Evolutionary conservation across 2,113 vertebrate genomes (phyloP), one percentile per base, ranked within the genome.

Genomic region (Corythoichthys haematopterus): DNA sequence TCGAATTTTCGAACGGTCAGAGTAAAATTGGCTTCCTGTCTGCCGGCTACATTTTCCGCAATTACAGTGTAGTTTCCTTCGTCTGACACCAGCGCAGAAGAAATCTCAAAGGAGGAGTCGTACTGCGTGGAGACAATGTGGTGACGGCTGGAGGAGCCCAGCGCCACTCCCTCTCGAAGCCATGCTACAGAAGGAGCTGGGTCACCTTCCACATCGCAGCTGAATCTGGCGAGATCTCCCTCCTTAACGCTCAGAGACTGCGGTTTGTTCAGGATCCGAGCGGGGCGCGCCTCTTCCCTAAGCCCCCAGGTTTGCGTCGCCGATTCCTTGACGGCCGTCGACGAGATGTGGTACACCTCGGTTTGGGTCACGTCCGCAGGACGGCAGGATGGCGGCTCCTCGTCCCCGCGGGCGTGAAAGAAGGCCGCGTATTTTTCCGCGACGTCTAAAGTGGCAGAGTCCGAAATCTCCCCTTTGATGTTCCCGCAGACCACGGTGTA

Each of bases 361-460:
- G 93, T 95, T 87, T 76, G 94, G 13, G 93, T 94, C 87, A 95
- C 89, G 50, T 96, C 94, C 35, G 94, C 94, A 69, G 98, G 80
- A 73, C 93, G 81, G 38, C 90, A 79, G 60, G 89, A 92, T 64
- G 95, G 95, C 55, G 95, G 92, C 59, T 94, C 92, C 67, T 98
- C 97, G 1, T 98, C 96, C 86, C 79, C 93, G 60, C 93, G 92
- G 43, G 85, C 86, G 60, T 94, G 94, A 40, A 93, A 90, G 61
- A 91, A 96, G 66, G 92, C 92, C 66, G 92, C 91, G 65, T 93
- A 98, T 80, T 92, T 94, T 58, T 91, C 94, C 14, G 93, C 90
- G 47, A 98, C 94, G 70, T 99, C 97, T 59, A 99, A 73, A 0
- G 95, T 98, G 10, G 96, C 95, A 14, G 97, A 98, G 82, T 99